Conservation (phyloP, 1,140 invertebrate species). For the Contarinia nasturtii region DNA sequence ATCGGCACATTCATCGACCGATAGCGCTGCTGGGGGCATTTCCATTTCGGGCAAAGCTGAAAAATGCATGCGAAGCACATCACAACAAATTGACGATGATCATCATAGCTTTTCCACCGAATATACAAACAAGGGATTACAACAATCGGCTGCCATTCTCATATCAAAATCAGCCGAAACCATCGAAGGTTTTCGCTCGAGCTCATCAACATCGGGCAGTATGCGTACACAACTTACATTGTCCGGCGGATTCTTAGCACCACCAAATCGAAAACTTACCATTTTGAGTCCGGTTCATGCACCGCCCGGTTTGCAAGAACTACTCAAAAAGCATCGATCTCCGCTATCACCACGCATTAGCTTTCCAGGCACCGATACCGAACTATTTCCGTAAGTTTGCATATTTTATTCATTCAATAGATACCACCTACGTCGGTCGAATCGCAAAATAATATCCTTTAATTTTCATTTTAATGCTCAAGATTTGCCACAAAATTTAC, state of each 20-base stretch:
- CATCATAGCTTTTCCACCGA: neutral
- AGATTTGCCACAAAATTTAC: too few species aligned
- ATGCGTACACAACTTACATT: conserved; percentile 21
- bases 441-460: too few species aligned
- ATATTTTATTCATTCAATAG: too few species aligned
- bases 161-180: conserved; percentile 23
- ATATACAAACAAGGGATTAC: conserved; percentile 10
- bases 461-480: too few species aligned
- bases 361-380: conserved; percentile 20
- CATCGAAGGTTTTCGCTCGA: conserved; percentile 18
- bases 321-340: conserved; percentile 17
- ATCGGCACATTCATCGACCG: conserved; percentile 20
- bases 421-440: too few species aligned
- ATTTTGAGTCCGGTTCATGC: conserved; percentile 22
- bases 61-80: conserved; percentile 21
- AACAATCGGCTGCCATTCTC: conserved; percentile 20
- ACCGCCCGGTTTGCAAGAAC: conserved; percentile 19
- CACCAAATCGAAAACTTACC: conserved; percentile 23
- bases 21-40: conserved; percentile 2
- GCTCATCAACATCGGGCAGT: conserved; percentile 3
- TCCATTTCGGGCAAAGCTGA: conserved; percentile 10
- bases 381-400: conserved; percentile 20
- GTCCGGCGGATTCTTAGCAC: conserved; percentile 19
- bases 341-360: conserved; percentile 21
- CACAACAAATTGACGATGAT: conserved; percentile 20